A percentile compares a stretch with the other conserved stretches of the same genome.
Evolutionary conservation across 2,797 vertebrate species (phyloP).

Genomic region (Buceros bicornis): DNA sequence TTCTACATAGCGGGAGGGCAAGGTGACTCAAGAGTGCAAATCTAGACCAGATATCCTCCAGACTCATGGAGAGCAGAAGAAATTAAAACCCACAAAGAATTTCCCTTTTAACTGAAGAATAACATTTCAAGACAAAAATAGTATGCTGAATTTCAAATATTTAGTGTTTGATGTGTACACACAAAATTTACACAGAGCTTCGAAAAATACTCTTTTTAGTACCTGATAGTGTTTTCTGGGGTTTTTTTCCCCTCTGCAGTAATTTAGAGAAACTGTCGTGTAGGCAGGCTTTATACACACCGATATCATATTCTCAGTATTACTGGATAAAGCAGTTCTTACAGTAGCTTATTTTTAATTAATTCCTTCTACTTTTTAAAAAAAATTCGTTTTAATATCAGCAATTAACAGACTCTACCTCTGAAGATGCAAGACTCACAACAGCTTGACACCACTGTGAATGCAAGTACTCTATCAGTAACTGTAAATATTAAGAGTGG

Average conservation of each 20-base stretch:
- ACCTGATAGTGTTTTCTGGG: not conserved
- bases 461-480: not conserved
- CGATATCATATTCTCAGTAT: not conserved
- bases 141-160: not conserved
- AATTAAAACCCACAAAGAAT: not conserved
- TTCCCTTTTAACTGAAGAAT: constrained; percentile 27
- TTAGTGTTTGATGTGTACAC: not conserved
- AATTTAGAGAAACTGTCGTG: not conserved
- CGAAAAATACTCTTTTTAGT: not conserved
- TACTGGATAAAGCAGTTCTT: not conserved
- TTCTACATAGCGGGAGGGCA: fast-evolving
- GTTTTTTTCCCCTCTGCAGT: fast-evolving
- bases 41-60: not conserved
- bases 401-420: not conserved
- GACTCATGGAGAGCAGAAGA: not conserved
- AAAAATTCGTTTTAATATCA: not conserved
- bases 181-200: not conserved
- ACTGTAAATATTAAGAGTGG: not conserved
- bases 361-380: not conserved
- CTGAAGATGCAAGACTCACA: not conserved
- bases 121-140: not conserved
- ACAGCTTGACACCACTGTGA: not conserved
- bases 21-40: not conserved
- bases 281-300: not conserved
- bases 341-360: not conserved